Evolutionary conservation across 2,113 vertebrate species (phyloP).

Genomic region (Thermophis baileyi): DNA sequence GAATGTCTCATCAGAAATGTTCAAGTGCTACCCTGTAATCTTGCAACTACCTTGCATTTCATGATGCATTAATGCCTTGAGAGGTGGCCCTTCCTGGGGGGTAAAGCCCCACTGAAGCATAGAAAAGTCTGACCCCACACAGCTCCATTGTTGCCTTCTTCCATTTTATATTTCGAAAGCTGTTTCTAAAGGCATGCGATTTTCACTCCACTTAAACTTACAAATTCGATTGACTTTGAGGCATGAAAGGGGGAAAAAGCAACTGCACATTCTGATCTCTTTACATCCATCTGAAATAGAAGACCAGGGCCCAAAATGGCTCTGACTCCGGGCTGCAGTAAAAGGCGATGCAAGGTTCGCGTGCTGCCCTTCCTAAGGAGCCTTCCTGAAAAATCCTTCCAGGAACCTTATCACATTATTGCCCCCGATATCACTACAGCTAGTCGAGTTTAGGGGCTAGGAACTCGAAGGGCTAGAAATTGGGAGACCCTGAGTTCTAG

Average conservation of each 20-base stretch:
- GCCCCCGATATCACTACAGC: no score
- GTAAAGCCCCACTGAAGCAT: constrained; percentile 14
- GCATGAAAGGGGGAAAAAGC: not conserved
- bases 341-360: not conserved
- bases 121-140: not conserved
- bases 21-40: constrained; percentile 45
- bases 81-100: constrained; percentile 46
- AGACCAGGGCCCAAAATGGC: not conserved
- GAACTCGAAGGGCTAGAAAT: not conserved
- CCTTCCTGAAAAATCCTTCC: not conserved
- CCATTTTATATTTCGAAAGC: not conserved
- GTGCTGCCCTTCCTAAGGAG: not conserved
- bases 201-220: not conserved
- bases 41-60: constrained; percentile 34
- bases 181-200: not conserved
- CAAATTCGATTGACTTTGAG: not conserved
- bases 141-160: not conserved
- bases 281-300: not conserved
- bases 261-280: not conserved
- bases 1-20: constrained; percentile 37
- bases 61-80: constrained; percentile 41
- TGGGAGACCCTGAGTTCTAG: fast-evolving
- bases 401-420: not conserved
- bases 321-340: not conserved
- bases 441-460: not conserved